Base-by-base conservation (phyloP, 2,888 invertebrate genomes). In the Microctonus hyperodae region DNA sequence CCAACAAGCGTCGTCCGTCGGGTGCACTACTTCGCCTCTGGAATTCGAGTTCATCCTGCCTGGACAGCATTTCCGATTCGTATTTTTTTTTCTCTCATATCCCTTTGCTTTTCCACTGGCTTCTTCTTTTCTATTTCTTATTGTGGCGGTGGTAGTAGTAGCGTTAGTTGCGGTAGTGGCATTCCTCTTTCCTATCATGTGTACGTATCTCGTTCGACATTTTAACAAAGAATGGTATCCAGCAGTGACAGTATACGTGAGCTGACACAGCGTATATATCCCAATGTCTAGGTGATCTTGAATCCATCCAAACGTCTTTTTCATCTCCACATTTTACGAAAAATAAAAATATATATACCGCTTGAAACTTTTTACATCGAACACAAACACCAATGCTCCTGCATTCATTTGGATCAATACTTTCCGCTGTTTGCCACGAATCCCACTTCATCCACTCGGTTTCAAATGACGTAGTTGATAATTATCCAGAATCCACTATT, bases 31-130 rank as follows among this genome's bases (percentile, higher is more conserved):
- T 58, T 65, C 60, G 50, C 59, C 55, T 56, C 51, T 40, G 56
- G 63, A 68, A 60, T 64, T 64, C 60, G 64, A 65, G 60, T 62
- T 61, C 55, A 56, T 68, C 62, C 61, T 56, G 57, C 40, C 56
- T 62, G 48, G 58, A 64, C 55, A 67, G 62, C 67, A 64, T 68
- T 64, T 58, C 48, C 35, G 37, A 59, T 48, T 44, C 16, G 16
- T 44, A 40, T 37, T 62, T 50, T 68, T 58, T n/a, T n/a, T n/a
- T n/a, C n/a, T n/a, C n/a, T n/a, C n/a, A n/a, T n/a, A 44, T 65
- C 44, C 53, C 23, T 56, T 59, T 31, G 48, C 20, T 22, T 60
- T 57, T 23, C 33, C 40, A 44, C 56, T 58, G 59, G 50, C 28
- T 22, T 33, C n/a, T 55, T 56, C 55, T 57, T 35, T 37, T 64